Evolutionary conservation across 2,888 invertebrate genomes (phyloP), one percentile per base, ranked within the genome.

Genomic region (Panzeria rudis): DNA sequence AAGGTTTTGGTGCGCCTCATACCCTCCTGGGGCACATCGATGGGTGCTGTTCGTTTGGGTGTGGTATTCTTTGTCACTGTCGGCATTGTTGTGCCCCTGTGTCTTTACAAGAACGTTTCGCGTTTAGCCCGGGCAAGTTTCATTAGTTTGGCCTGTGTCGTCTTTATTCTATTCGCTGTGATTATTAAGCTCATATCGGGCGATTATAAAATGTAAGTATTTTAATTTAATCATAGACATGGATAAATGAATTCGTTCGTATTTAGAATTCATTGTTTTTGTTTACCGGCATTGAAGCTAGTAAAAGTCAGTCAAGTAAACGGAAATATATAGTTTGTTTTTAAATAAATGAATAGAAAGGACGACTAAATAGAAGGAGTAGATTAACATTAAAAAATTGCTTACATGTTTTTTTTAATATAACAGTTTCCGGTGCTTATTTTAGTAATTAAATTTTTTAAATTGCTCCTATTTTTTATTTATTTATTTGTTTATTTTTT

Each of bases 1-100:
- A 97, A 97, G 93, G 96, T 97, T 20, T 93, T 97, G 77, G 94
- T 95, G n/a, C 93, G 96, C 85, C 93, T 97, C 69, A 94, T 95
- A 61, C 93, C 92, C 78, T 90, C 92, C 15, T 92, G 92, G 92
- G 92, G 92, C 78, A 87, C 90, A 72, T 93, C 92, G 69, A 93
- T 93, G 93, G 92, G 93, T 59, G 90, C 92, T 15, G 92, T 93
- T 11, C 92, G 92, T 32, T 89, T 93, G 87, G 92, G 92, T 84
- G 93, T 97, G 72, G 95, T 97, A 23, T 94, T 96, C 50, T 93
- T 96, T 84, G 95, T 95, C 15, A 97, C 97, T 1, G 89, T 96
- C 38, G 94, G 95, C 86, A 93, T 97, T 82, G 96, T 96, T 4
- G 94, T 97, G 85, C 97, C 97, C 4, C 93, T 97, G 35, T 97